Evolutionary conservation across 2,888 invertebrate species (phyloP), one percentile per base, ranked within the genome.

Genomic region (Thumatha senex): DNA sequence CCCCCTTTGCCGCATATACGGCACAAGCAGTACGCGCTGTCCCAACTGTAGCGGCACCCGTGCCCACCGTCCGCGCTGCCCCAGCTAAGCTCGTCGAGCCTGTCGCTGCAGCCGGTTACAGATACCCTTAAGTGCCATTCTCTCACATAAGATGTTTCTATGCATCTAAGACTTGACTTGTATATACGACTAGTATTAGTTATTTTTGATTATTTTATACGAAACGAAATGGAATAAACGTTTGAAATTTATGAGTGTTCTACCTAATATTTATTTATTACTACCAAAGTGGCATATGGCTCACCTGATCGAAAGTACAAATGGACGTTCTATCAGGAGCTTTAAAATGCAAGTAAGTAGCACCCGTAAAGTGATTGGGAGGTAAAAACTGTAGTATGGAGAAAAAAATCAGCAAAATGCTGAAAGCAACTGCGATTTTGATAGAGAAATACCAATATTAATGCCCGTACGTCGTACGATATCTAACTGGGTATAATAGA

Each of bases 41-140:
- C 24, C 75, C 73, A 14, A 70, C 76, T 2, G 18, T 5, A 0
- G 70, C 95, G 93, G 67, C 95, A 90, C 61, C 95, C 89, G 84
- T 94, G 88, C 63, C 74, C 82, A 67, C 95, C 70, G 82, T 94
- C 83, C 68, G 94, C 61, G 75, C 95, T 92, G 72, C 95, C 89
- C 69, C 96, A 89, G 89, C 95, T 89, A 78, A 95, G 70, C 30
- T 94, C 83, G 80, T 95, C 87, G 69, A 95, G 86, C 81, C 72
- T 42, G 66, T 72, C 34, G 67, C 72, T 31, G 76, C 78, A 34
- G 82, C 85, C 29, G 88, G 87, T 48, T 89, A 89, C 76, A 79
- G 86, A 50, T 88, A 89, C 70, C 88, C 86, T 66, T 89, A 65
- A 84, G 66, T 54, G 74, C 70, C 61, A 56, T 75, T 58, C 51